These are phyloP conservation scores for Caenorhabditis parvicauda DNA, from an alignment of 2,888 invertebrate genomes.

Conservation along the genomic window DNA sequence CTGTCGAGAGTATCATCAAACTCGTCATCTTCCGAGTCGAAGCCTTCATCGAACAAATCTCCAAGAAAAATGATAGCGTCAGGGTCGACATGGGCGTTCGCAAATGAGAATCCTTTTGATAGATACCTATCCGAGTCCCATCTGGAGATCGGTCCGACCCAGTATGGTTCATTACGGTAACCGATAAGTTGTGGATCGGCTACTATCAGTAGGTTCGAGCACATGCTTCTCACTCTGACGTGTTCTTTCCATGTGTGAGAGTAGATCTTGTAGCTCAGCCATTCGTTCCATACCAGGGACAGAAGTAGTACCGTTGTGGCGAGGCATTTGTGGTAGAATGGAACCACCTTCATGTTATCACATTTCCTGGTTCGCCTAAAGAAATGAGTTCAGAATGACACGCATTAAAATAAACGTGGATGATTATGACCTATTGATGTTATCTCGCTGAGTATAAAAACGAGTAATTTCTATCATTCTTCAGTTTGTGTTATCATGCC, in stretches of 20 bases:
- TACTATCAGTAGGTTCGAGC: conserved; percentile 61
- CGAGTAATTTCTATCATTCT: background rate
- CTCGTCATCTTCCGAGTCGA: conserved; percentile 64
- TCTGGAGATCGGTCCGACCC: conserved; percentile 74
- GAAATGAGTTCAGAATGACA: background rate
- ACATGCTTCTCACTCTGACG: conserved; percentile 3
- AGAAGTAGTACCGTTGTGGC: too few relatives aligned
- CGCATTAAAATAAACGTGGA: background rate
- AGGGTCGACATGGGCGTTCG: conserved; percentile 74
- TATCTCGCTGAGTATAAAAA: background rate
- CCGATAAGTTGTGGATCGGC: conserved; percentile 93
- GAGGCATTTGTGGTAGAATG: too few relatives aligned
- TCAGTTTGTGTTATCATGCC: conserved; percentile 7
- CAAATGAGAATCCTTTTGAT: conserved; percentile 76
- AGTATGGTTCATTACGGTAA: conserved; percentile 73
- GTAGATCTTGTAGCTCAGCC: conserved; percentile 14
- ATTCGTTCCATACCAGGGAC: conserved; percentile 8
- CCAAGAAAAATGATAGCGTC: conserved; percentile 85
- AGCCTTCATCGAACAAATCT: conserved; percentile 92
- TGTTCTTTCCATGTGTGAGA: too few relatives aligned
- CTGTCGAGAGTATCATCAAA: conserved; percentile 77
- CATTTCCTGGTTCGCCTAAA: too few relatives aligned
- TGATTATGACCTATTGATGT: background rate
- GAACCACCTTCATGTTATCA: too few relatives aligned
- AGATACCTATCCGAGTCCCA: conserved; percentile 85